Evolutionary conservation across 2,113 vertebrate species (phyloP), one percentile per base, ranked within the genome.

Genomic region (Dipodomys spectabilis): DNA sequence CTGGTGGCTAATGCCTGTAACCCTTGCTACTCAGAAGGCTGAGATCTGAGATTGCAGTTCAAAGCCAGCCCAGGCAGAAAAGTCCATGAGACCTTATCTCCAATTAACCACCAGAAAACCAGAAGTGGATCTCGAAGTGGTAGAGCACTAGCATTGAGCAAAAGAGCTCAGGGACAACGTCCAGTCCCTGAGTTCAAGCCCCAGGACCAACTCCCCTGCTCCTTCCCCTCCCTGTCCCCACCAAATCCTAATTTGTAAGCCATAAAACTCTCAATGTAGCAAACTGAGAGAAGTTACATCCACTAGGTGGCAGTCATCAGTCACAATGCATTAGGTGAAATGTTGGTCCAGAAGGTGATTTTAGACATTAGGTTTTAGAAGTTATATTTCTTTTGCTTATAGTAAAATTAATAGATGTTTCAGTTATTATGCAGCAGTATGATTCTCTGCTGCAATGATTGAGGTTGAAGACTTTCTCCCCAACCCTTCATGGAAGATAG

Each of bases 401-500:
- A 16, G n/a, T 85, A 85, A 91, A 92, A 85, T 90, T 69, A 20
- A 91, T 30, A 67, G 28, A 1, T 64, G 23, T 93, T 82, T 95
- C 81, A 30, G 20, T 85, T 69, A 57, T 0, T 11, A 6, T 23
- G 8, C 49, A 80, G 19, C 39, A 81, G 1, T 69, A 74, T 73
- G 27, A 30, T 72, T 71, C 35, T 93, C 15, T 81, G 18, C 62
- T 71, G 44, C 53, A 89, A 71, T 75, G 44, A 60, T 35, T 62
- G 11, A 75, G 27, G 12, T 44, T 8, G 19, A 35, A 79, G 35
- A 94, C 65, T 88, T 89, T 64, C 19, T 64, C 15, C 20, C 9
- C 27, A 30, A 44, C 13, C 45, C 3, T 18, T 19, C 0, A 4
- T 27, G 6, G 45, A 71, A 79, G 20, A 82, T 57, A 60, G 8